Percentiles rank a stretch among this genome's conserved stretches.
These are phyloP conservation scores for Amblyjoppa proteus DNA, from an alignment of 2,888 invertebrate genomes.

Conservation along the genomic window DNA sequence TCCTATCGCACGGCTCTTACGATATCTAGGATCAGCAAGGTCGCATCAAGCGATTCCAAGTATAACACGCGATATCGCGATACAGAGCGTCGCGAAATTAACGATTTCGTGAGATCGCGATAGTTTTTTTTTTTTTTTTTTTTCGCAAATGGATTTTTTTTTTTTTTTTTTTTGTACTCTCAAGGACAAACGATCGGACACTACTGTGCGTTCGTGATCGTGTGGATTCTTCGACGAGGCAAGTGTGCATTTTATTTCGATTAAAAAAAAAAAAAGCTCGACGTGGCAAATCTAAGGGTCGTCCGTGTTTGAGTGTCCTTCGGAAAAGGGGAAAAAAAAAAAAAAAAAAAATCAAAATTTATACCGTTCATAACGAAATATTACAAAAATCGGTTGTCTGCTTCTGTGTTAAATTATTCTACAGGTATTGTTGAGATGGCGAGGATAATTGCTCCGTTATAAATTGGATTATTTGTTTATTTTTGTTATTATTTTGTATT, in stretches of 20 bases:
- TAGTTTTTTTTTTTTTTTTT: background rate
- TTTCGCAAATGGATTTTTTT: background rate
- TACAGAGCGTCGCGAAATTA: constrained; percentile 67
- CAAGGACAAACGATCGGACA: constrained; percentile 19
- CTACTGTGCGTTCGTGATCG: background rate
- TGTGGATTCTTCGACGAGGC: constrained; percentile 47
- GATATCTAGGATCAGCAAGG: constrained; percentile 79
- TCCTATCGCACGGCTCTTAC: constrained; percentile 71
- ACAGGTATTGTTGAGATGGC: constrained; percentile 60
- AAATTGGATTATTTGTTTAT: constrained; percentile 43
- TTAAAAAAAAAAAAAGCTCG: constrained; percentile 5
- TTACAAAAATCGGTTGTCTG: constrained; percentile 15
- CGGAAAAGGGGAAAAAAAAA: constrained; percentile 5
- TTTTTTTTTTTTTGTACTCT: background rate
- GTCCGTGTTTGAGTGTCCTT: background rate
- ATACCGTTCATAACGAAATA: constrained; percentile 4
- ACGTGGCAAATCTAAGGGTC: background rate
- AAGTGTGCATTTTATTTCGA: constrained; percentile 34
- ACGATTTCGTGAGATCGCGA: background rate
- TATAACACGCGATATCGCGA: constrained; percentile 70
- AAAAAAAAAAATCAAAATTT: background rate
- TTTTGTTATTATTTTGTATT: constrained; percentile 12
- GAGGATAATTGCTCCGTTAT: constrained; percentile 58
- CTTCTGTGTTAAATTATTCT: constrained; percentile 42
- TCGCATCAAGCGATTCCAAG: constrained; percentile 72